Evolutionary conservation across 2,113 vertebrate species (phyloP).

Genomic region (Progne subis): DNA sequence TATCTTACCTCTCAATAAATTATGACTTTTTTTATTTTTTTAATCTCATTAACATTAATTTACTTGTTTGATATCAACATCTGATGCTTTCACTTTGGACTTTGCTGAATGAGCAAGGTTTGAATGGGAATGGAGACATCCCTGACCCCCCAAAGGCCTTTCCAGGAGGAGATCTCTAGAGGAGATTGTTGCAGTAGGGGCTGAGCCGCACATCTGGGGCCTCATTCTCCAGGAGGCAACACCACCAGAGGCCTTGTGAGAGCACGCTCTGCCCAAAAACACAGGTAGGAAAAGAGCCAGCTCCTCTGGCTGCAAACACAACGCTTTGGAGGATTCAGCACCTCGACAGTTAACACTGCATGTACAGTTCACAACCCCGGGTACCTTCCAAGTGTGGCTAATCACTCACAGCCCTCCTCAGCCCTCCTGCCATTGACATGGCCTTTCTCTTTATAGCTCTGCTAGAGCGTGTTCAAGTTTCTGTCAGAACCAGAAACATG

Average conservation of each 20-base stretch:
- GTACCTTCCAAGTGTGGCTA: slow-evolving; percentile 33
- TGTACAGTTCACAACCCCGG: not conserved
- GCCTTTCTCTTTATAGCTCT: slow-evolving; percentile 50
- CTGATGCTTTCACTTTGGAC: not conserved
- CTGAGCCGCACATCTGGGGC: fast-evolving
- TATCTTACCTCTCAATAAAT: not conserved
- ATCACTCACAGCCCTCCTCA: slow-evolving; percentile 13
- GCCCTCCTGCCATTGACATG: slow-evolving; percentile 7
- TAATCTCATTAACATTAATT: not conserved
- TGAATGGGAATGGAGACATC: not conserved
- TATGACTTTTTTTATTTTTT: not conserved
- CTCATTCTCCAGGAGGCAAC: not conserved
- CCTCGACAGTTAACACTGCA: not conserved
- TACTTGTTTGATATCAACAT: not conserved
- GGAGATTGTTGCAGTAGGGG: not conserved
- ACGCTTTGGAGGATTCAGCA: not conserved
- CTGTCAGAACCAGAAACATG: slow-evolving; percentile 66
- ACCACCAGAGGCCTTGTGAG: fast-evolving
- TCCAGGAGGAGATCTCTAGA: not conserved
- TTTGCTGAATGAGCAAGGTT: not conserved
- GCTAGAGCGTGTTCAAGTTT: slow-evolving; percentile 59
- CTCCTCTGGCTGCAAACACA: not conserved
- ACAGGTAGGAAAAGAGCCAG: fast-evolving
- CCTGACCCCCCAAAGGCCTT: fast-evolving
- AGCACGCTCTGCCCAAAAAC: not conserved